Evolutionary conservation across 1,140 invertebrate species (phyloP).

Genomic region (Asbolus verrucosus): DNA sequence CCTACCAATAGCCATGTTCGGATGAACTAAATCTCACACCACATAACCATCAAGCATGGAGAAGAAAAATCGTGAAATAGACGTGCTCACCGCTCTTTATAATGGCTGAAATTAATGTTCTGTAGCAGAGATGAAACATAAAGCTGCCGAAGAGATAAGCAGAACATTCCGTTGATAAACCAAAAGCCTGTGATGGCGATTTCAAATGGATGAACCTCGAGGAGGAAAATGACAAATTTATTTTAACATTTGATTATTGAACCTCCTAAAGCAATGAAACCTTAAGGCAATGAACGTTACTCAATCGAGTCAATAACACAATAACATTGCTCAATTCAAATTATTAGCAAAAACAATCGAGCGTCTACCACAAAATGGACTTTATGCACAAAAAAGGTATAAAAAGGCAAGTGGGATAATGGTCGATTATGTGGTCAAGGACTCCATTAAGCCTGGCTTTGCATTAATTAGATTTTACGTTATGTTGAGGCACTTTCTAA

Average conservation of each 20-base stretch:
- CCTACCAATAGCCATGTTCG: slow-evolving; percentile 9
- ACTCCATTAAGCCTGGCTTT: background rate
- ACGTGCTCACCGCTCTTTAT: slow-evolving; percentile 18
- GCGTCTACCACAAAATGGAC: slow-evolving; percentile 8
- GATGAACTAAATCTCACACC: slow-evolving; percentile 25
- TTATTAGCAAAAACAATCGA: slow-evolving; percentile 26
- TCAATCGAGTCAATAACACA: slow-evolving; percentile 11
- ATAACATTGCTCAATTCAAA: background rate
- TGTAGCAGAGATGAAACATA: slow-evolving; percentile 41
- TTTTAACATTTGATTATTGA: no score
- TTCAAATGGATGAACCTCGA: slow-evolving; percentile 15
- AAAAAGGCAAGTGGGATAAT: slow-evolving; percentile 2
- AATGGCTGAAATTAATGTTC: slow-evolving; percentile 42
- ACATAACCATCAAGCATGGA: slow-evolving; percentile 36
- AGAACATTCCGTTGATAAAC: slow-evolving; percentile 20
- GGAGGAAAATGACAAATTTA: background rate
- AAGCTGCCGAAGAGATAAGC: slow-evolving; percentile 25
- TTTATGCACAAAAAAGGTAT: background rate
- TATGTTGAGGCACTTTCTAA: slow-evolving; percentile 2
- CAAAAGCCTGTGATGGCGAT: slow-evolving; percentile 19
- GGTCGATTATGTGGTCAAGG: slow-evolving; percentile 18
- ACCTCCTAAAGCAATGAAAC: no score
- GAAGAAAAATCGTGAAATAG: slow-evolving; percentile 39
- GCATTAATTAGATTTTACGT: slow-evolving; percentile 6
- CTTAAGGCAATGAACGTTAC: no score